phyloP scores from a whole-genome alignment of 2,113 vertebrate species.

The Pachypanchax playfairii region DNA sequence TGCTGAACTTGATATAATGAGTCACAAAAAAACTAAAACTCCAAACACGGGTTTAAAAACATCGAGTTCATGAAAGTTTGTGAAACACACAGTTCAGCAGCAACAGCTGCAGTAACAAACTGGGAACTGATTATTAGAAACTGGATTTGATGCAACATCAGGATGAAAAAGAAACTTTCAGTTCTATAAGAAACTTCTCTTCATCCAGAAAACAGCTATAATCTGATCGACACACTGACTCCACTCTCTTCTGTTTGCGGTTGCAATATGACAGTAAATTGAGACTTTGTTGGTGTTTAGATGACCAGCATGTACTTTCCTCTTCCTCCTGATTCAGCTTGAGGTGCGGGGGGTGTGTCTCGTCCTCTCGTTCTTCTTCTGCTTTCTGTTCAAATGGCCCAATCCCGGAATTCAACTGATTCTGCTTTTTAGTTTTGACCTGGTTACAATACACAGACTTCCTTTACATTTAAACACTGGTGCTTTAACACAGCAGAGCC shows the following conservation, averaged over 20 bases:
- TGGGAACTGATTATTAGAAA: no score
- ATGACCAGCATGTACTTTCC: slow-evolving; percentile 48
- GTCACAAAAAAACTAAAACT: no score
- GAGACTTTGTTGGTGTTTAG: slow-evolving; percentile 16
- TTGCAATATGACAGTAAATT: background rate
- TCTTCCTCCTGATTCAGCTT: slow-evolving; percentile 9
- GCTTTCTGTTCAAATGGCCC: slow-evolving; percentile 38
- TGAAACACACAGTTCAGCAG: no score
- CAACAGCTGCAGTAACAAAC: no score
- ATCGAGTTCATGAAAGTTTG: no score
- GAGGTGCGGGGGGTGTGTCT: background rate
- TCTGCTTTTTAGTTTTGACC: slow-evolving; percentile 3
- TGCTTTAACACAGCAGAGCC: background rate
- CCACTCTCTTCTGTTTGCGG: background rate
- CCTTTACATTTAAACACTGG: background rate
- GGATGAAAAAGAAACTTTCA: no score
- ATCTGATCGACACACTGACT: no score
- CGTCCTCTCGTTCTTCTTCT: slow-evolving; percentile 47
- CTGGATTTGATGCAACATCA: no score
- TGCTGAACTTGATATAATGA: no score
- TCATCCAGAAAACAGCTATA: no score
- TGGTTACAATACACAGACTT: slow-evolving; percentile 4
- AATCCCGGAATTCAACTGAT: slow-evolving; percentile 35
- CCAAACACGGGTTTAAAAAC: no score
- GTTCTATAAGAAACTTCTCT: no score